A percentile compares a stretch with the other conserved stretches of the same genome.
These are phyloP conservation scores for Plectrocnemia conspersa DNA, from an alignment of 1,140 invertebrate genomes.

Conservation along the genomic window DNA sequence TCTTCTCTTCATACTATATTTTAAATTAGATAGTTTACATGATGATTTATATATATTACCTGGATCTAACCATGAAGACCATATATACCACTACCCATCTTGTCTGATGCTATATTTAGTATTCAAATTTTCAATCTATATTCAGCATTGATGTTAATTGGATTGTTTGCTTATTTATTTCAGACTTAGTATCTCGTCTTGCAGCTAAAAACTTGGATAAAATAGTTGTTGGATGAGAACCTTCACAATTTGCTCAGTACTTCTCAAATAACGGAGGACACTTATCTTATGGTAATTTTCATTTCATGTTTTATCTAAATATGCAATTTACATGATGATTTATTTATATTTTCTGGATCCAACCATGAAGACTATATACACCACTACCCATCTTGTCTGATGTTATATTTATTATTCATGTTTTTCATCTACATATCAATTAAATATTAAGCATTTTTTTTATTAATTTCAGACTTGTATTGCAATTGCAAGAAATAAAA, in stretches of 20 bases:
- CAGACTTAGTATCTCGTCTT: no score
- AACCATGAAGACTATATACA: constrained; percentile 29
- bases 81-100: constrained; percentile 32
- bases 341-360: constrained; percentile 11
- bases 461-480: no score
- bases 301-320: neutral
- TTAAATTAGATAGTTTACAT: neutral
- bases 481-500: no score
- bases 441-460: neutral
- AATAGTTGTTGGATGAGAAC: no score
- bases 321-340: constrained; percentile 6
- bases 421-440: neutral
- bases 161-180: no score
- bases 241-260: no score
- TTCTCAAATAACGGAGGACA: no score
- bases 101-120: constrained; percentile 5
- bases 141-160: neutral
- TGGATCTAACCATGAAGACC: constrained; percentile 25
- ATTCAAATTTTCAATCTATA: constrained; percentile 3
- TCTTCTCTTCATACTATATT: neutral
- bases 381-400: constrained; percentile 27
- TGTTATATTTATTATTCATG: constrained; percentile 3
- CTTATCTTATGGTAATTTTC: constrained; percentile 84
- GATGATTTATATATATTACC: constrained; percentile 9
- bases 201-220: no score